Percentiles rank a stretch among this genome's conserved stretches.
Evolutionary conservation across 2,888 invertebrate species (phyloP).

Genomic region (Anarsia innoxiella): DNA sequence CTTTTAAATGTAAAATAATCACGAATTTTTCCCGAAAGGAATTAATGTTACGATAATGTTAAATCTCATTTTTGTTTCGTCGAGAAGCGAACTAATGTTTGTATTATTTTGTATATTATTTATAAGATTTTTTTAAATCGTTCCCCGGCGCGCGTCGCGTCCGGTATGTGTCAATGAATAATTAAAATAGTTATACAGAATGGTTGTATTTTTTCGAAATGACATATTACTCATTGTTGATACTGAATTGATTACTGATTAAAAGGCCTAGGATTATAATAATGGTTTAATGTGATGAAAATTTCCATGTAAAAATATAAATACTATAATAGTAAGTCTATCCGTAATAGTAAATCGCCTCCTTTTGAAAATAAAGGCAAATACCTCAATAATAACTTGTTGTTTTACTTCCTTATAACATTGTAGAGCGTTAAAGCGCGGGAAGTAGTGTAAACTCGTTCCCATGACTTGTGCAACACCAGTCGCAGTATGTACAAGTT

Average conservation of each 20-base stretch:
- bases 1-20: slow-evolving; percentile 53
- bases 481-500: not conserved
- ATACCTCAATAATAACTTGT: slow-evolving; percentile 66
- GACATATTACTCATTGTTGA: slow-evolving; percentile 63
- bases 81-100: slow-evolving; percentile 60
- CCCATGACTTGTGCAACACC: slow-evolving; percentile 22
- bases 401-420: slow-evolving; percentile 47
- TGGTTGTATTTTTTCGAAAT: slow-evolving; percentile 70
- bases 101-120: slow-evolving; percentile 76
- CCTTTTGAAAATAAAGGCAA: slow-evolving; percentile 70
- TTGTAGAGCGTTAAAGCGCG: too few relatives aligned
- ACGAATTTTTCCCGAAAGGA: slow-evolving; percentile 52
- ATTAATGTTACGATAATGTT: slow-evolving; percentile 55
- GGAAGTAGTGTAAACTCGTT: slow-evolving; percentile 4
- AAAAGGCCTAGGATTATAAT: slow-evolving; percentile 66
- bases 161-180: slow-evolving; percentile 46
- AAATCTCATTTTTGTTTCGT: slow-evolving; percentile 59
- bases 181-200: slow-evolving; percentile 60
- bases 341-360: slow-evolving; percentile 71
- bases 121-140: slow-evolving; percentile 65
- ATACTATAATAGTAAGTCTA: slow-evolving; percentile 69
- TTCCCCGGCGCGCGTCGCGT: slow-evolving; percentile 40
- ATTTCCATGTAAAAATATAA: slow-evolving; percentile 75
- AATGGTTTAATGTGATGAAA: slow-evolving; percentile 70
- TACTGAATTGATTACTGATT: slow-evolving; percentile 61